Base-by-base conservation (phyloP, 2,888 invertebrate species). In the Acanthosepion lycidas region DNA sequence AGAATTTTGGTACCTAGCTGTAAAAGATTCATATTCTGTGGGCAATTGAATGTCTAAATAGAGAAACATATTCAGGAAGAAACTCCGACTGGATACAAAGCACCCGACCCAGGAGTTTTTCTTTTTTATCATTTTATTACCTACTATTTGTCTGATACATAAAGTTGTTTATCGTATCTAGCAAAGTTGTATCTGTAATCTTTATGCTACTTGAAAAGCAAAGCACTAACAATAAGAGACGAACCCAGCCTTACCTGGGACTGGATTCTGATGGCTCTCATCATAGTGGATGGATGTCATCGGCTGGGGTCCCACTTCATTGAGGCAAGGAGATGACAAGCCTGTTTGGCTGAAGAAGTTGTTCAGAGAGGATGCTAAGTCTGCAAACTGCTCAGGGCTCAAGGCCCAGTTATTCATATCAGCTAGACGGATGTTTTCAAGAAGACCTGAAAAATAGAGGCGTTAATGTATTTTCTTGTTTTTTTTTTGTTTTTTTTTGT, bases 341-440 rank as follows among this genome's bases (percentile, higher is more conserved):
- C 96, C 96, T 28, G 96, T 95, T 95, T 96, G 96, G 55, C 96
- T 96, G 96, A 97, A 97, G 96, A 97, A 97, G 95, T 96, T 97
- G 95, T 96, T 97, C 55, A 97, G 96, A 1, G 97, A 97, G 12
- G 97, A 97, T 0, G 97, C 97, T 51, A 97, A 96, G 95, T 97
- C 97, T 9, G 96, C 96, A 95, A 97, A 97, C 96, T 97, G 97
- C 92, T 97, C 97, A 4, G 96, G 96, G 95, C 97, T 97, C 93
- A 97, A 95, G 1, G 96, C 96, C 97, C 97, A 97, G 95, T 97
- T 97, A 51, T 96, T 95, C 94, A 95, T 96, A 94, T 97, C 97
- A 49, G 96, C 96, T 94, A 96, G 96, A 93, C 97, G 96, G 96
- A 97, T 96, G 28, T 97, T 97, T 94, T 97, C 97, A 95, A 97